Evolutionary conservation across 2,113 vertebrate genomes (phyloP), one percentile per base, ranked within the genome.

Genomic region (Vimba vimba): DNA sequence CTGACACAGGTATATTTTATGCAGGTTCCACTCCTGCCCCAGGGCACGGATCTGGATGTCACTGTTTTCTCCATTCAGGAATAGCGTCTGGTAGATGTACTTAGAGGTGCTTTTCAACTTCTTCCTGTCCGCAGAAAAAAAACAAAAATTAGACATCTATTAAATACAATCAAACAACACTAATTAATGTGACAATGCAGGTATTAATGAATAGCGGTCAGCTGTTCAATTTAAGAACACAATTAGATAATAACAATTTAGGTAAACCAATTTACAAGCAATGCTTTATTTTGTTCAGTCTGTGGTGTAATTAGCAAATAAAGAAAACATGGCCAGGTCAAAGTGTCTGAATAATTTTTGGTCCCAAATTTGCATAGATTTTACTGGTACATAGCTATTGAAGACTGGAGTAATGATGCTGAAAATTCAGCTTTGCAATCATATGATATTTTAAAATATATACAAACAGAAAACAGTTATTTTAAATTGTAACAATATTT

Each of bases 1-100:
- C 97, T 99, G 98, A 81, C 98, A 98, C 86, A 99, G 93, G 88
- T 99, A 99, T 6, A 99, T 95, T 93, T 99, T 99, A 90, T 99
- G 98, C 87, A 99, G 95, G 89, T 96, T 97, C 98, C 98, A 99
- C 76, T 97, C 96, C 91, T 99, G 96, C 84, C 97, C 97, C 90
- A 99, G 94, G 8, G 98, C 98, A 88, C 97, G 97, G 39, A 99
- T 99, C 25, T 97, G 95, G 91, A 99, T 94, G 78, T 99, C 98
- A 15, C 98, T 99, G 92, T 99, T 99, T 92, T 99, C 97, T 5
- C 98, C 98, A 57, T 98, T 98, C 86, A 99, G 87, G 91, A 99
- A 99, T 76, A 99, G 94, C 0, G 98, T 99, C 91, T 99, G 97
- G 89, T 99, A 99, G 91, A 99, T 99, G 84, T 99, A 99, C 55